A percentile compares a stretch with the other conserved stretches of the same genome.
These are phyloP conservation scores for Aromia moschata DNA, from an alignment of 2,888 invertebrate genomes.

Conservation along the genomic window DNA sequence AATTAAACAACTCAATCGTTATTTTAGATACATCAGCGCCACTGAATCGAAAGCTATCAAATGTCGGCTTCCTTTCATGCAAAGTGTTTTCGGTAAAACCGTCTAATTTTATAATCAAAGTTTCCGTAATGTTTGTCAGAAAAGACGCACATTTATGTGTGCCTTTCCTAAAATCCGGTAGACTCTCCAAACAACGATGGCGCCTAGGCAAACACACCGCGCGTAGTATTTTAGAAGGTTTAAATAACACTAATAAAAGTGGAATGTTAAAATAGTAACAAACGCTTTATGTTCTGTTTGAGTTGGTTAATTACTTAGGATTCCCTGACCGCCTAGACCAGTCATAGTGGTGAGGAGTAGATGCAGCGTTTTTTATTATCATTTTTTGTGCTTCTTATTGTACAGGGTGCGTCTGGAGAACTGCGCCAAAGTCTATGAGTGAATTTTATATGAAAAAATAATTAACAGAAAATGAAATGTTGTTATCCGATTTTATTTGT, in stretches of 20 bases:
- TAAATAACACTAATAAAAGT: conserved; percentile 23
- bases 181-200: conserved; percentile 24
- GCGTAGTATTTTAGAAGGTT: conserved; percentile 13
- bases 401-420: too few species aligned
- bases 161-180: conserved; percentile 21
- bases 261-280: conserved; percentile 28
- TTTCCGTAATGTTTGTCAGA: conserved; percentile 15
- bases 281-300: conserved; percentile 23
- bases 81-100: conserved; percentile 10
- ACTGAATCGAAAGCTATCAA: not conserved
- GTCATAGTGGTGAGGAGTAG: too few species aligned
- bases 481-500: too few species aligned
- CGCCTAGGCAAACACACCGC: conserved; percentile 23
- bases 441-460: too few species aligned
- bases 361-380: too few species aligned
- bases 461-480: too few species aligned
- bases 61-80: not conserved
- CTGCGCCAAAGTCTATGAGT: too few species aligned
- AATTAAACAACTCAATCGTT: too few species aligned
- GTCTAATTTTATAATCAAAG: conserved; percentile 25
- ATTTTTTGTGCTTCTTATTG: too few species aligned
- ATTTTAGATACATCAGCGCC: too few species aligned
- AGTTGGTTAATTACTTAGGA: conserved; percentile 12
- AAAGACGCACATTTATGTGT: conserved; percentile 12
- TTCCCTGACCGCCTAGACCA: too few species aligned